Conservation (phyloP, 2,888 invertebrate species). For the Eutolmus rufibarbis region DNA sequence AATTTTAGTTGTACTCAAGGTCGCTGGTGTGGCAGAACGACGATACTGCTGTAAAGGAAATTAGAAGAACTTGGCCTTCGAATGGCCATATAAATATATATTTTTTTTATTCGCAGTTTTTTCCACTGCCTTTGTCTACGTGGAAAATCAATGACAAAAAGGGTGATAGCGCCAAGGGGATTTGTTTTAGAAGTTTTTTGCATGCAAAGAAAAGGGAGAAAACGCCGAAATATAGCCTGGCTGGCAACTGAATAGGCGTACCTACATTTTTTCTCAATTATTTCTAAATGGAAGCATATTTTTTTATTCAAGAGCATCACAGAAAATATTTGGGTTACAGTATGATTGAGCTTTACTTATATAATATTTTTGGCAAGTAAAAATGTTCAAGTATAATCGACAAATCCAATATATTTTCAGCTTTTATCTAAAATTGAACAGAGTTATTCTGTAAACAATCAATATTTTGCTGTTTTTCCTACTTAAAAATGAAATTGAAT, state of each 20-base stretch:
- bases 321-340: neutral
- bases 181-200: neutral
- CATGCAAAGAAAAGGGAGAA: neutral
- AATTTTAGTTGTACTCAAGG: neutral
- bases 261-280: neutral
- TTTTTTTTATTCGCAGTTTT: neutral
- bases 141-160: neutral
- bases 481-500: slow-evolving; percentile 16
- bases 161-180: neutral
- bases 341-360: neutral
- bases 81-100: neutral
- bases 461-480: slow-evolving; percentile 11
- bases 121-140: neutral
- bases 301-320: neutral
- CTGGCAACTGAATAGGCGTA: neutral
- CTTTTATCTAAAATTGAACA: neutral
- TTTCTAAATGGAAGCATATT: neutral
- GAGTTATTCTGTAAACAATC: neutral
- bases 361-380: neutral
- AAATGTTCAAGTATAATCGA: neutral
- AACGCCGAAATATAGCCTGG: neutral
- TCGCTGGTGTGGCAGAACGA: neutral
- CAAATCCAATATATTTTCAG: neutral
- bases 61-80: neutral
- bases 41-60: neutral